Evolutionary conservation across 2,797 vertebrate genomes (phyloP), one percentile per base, ranked within the genome.

Genomic region (Alca torda): DNA sequence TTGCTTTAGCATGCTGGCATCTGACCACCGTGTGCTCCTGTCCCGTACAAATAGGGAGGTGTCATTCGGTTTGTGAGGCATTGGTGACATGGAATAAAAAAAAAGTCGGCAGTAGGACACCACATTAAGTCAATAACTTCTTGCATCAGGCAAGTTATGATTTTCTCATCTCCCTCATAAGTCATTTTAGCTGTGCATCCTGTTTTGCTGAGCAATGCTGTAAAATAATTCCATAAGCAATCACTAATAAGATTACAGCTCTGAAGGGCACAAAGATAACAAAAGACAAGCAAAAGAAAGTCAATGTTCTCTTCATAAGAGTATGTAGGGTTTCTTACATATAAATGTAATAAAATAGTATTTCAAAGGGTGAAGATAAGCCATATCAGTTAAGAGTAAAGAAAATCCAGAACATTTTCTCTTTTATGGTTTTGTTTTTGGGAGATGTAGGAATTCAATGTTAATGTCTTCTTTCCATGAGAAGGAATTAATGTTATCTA

Each of bases 401-500:
- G 76, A 61, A 63, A 54, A 10, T 4, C 2, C 8, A 72, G 48
- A 89, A 80, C 18, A 68, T 68, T 56, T 86, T 91, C 16, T 74
- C 45, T 76, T 77, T 69, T 51, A 84, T 48, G 24, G 18, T 90
- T 95, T 89, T 89, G 10, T 11, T 90, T 95, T 84, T 69, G 77
- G 13, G 48, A 91, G 43, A 80, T 82, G 33, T 82, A 67, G 16
- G 54, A 91, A 93, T 60, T 73, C 43, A 54, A 59, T 2, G 0
- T 60, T 76, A 93, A 75, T 53, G 13, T 70, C 37, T 76, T 86
- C 28, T 90, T 93, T 76, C 30, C 45, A 61, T 64, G 24, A 69
- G 46, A 89, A 87, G 11, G 11, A 91, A 79, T 93, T 84, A 64
- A 73, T 68, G 21, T 84, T 95, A 84, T 91, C 77, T 87, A 31